Base-by-base conservation (phyloP, 1,140 invertebrate species). In the Caligus rogercresseyi region DNA sequence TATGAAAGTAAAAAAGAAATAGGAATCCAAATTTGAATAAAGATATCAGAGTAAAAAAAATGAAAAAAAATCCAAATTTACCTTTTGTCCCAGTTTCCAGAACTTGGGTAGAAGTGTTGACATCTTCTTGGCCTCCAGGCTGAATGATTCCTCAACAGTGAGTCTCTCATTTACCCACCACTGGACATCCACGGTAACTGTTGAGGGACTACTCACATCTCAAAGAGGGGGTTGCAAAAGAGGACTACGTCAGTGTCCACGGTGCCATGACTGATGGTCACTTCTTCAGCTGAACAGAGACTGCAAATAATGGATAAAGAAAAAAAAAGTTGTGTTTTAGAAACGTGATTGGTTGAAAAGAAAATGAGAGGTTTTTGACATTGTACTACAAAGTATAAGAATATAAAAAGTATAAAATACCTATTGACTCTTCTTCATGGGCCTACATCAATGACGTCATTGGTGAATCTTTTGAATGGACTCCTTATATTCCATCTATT, bases 141-240 rank as follows among this genome's bases (percentile, higher is more conserved):
- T 20, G 25, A 63, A 63, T 1, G 52, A 53, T 14, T 63, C 61
- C 2, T 56, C 24, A 16, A 55, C n/a, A 16, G 52, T 51, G 1
- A 59, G 52, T 51, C 21, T 20, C 13, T 63, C 54, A n/a, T 57
- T 25, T 18, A 63, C 61, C 51, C 24, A 63, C 61, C 61, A 63
- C 13, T 25, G 18, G 14, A 63, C 25, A 15, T 63, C 61, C 18
- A 56, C 23, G 15, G 16, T 24, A 2, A 63, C 23, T 16, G 51
- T 63, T 19, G 18, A 14, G 14, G 23, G 61, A 18, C 52, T 51
- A 18, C 25, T 20, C 15, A 55, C 53, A 25, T 55, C 25, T 63
- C 16, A 15, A 63, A 20, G 13, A 59, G 19, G n/a, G 61, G 52
- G 20, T 21, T 25, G 25, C 61, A 63, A 1, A 15, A 56, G 52